Evolutionary conservation across 2,797 vertebrate genomes (phyloP).

Genomic region (Ctenosaura bakeri): DNA sequence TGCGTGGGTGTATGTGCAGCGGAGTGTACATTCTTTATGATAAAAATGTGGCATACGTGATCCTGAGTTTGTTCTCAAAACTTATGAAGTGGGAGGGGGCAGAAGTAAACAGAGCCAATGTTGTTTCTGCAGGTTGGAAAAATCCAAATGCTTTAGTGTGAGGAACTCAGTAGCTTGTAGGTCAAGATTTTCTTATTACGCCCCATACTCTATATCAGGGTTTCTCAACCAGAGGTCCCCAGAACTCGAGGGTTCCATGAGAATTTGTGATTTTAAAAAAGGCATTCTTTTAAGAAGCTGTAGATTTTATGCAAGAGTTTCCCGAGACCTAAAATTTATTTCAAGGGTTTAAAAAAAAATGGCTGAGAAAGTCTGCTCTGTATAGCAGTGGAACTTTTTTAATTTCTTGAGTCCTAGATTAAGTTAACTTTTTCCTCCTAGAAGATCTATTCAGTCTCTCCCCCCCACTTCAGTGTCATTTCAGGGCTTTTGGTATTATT

Average conservation of each 20-base stretch:
- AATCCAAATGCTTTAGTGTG: too few relatives aligned
- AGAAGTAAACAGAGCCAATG: not conserved
- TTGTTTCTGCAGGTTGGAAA: not conserved
- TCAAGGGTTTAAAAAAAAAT: too few relatives aligned
- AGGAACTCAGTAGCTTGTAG: not conserved
- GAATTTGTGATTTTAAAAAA: too few relatives aligned
- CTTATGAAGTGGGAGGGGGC: not conserved
- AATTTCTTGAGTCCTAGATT: not conserved
- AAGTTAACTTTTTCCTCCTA: not conserved
- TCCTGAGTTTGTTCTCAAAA: not conserved
- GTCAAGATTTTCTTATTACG: not conserved
- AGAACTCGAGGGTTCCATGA: too few relatives aligned
- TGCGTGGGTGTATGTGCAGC: not conserved
- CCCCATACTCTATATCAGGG: too few relatives aligned
- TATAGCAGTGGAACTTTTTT: not conserved
- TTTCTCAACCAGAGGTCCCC: too few relatives aligned
- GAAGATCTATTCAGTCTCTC: too few relatives aligned
- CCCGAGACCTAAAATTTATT: too few relatives aligned
- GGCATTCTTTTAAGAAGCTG: too few relatives aligned
- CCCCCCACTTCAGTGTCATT: not conserved
- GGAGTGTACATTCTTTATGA: not conserved
- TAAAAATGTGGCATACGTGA: not conserved
- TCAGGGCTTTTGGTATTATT: constrained; percentile 22
- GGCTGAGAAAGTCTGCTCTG: too few relatives aligned
- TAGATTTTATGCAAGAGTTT: too few relatives aligned